Percentiles rank a stretch among this genome's conserved stretches.
Conservation (phyloP, 1,140 invertebrate species). For the Neotoxoptera formosana region DNA sequence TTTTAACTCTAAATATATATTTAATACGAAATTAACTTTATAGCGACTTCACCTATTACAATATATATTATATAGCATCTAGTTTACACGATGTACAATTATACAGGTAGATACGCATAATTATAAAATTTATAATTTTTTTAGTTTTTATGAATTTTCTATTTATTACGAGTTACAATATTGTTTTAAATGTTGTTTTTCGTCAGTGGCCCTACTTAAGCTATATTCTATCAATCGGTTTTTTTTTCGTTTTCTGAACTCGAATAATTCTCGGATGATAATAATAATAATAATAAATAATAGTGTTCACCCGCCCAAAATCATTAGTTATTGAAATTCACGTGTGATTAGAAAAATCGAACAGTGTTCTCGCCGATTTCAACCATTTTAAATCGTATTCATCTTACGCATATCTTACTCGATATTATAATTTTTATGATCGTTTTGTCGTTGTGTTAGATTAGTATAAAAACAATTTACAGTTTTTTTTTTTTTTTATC, state of each 20-base stretch:
- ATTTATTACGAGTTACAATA: not conserved
- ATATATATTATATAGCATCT: not conserved
- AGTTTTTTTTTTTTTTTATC: not conserved
- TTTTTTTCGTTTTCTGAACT: not conserved
- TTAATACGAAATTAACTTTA: not conserved
- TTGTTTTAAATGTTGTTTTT: not conserved
- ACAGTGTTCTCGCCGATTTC: not conserved
- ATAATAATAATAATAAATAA: conserved; percentile 1
- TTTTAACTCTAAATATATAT: not conserved
- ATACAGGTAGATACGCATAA: not conserved
- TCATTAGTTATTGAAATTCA: not conserved
- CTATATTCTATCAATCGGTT: not conserved
- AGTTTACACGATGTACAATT: not conserved
- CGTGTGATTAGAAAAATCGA: not conserved
- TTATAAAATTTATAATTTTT: not conserved
- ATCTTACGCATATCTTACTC: not conserved
- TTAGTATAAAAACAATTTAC: not conserved
- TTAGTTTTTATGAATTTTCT: not conserved
- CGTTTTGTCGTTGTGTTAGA: not conserved
- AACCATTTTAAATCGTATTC: not conserved
- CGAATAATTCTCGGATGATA: not conserved
- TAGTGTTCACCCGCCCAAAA: not conserved
- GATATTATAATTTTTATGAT: no score
- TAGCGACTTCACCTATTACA: not conserved
- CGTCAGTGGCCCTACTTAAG: not conserved